These are phyloP conservation scores for Pararge aegeria DNA, from an alignment of 1,140 invertebrate genomes.

Conservation along the genomic window DNA sequence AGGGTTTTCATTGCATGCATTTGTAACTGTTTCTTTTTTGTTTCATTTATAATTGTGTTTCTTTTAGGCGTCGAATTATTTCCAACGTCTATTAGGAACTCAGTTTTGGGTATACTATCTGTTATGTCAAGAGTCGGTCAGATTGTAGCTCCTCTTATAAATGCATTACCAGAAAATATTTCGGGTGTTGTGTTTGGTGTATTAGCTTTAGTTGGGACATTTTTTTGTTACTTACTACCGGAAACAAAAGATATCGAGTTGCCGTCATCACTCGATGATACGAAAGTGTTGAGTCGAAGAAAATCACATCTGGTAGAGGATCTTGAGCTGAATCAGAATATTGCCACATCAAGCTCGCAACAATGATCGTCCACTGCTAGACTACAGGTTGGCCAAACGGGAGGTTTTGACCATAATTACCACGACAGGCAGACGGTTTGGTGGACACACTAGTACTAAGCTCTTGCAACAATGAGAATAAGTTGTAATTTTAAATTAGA, in stretches of 20 bases:
- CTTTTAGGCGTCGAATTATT: slow-evolving; percentile 81
- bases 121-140: slow-evolving; percentile 79
- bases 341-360: neutral
- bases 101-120: slow-evolving; percentile 77
- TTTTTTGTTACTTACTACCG: slow-evolving; percentile 81
- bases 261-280: slow-evolving; percentile 52
- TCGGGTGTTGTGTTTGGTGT: slow-evolving; percentile 84
- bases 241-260: slow-evolving; percentile 58
- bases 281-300: slow-evolving; percentile 30
- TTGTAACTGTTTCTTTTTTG: slow-evolving; percentile 80
- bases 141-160: slow-evolving; percentile 75
- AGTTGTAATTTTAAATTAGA: too few species aligned
- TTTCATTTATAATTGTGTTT: slow-evolving; percentile 80
- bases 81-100: slow-evolving; percentile 80
- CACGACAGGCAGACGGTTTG: too few species aligned
- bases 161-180: slow-evolving; percentile 56
- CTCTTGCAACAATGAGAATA: too few species aligned
- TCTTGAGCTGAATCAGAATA: neutral
- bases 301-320: slow-evolving; percentile 11
- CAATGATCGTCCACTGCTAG: too few species aligned
- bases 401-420: too few species aligned
- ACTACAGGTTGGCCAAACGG: too few species aligned
- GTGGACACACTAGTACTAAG: too few species aligned
- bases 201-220: slow-evolving; percentile 81
- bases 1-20: slow-evolving; percentile 73